Evolutionary conservation across 2,888 invertebrate species (phyloP).

Genomic region (Schizotus pectinicornis): DNA sequence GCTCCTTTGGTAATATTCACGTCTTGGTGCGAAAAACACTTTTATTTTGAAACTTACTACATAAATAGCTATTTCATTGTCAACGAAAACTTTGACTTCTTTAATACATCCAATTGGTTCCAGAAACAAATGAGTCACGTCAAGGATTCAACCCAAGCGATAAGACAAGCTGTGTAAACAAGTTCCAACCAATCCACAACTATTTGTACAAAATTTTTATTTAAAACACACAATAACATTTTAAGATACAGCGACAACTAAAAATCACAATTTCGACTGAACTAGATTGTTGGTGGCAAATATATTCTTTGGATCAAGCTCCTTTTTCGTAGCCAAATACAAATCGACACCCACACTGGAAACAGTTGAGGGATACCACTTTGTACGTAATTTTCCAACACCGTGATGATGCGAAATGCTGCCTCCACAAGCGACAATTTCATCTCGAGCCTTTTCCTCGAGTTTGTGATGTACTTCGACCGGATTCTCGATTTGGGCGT

Average conservation of each 20-base stretch:
- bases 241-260: conserved; percentile 2
- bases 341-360: conserved; percentile 81
- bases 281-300: conserved; percentile 88
- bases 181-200: no score
- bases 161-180: no score
- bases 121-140: no score
- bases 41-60: no score
- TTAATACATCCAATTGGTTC: no score
- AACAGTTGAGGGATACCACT: conserved; percentile 86
- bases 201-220: no score
- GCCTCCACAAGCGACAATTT: conserved; percentile 88
- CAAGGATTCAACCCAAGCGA: no score
- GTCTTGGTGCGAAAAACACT: no score
- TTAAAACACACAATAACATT: no score
- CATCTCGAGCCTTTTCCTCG: conserved; percentile 87
- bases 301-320: conserved; percentile 92
- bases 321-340: conserved; percentile 80
- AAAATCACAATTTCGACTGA: conserved; percentile 45
- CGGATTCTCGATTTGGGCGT: conserved; percentile 73
- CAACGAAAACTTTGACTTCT: no score
- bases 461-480: conserved; percentile 83
- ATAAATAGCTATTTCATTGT: no score
- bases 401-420: conserved; percentile 98
- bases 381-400: conserved; percentile 89
- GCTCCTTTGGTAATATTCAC: no score